phyloP scores from a whole-genome alignment of 1,140 invertebrate genomes.

The Drosophila tsacasi region DNA sequence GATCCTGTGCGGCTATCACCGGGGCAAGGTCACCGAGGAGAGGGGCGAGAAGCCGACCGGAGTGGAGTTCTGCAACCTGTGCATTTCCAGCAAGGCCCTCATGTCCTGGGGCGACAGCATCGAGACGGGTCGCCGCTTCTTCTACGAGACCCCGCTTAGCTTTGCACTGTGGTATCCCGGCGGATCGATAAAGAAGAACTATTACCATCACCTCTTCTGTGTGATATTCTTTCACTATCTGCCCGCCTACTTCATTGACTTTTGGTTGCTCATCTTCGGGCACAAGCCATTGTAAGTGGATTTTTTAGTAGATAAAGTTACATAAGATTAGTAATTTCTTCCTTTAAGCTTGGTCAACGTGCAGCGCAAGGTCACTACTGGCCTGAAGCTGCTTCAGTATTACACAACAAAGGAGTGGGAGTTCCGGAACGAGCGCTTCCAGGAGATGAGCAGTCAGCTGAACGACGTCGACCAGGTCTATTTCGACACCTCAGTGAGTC shows the following conservation, averaged over 20 bases:
- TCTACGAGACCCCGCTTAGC: slow-evolving; percentile 88
- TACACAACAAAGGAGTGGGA: slow-evolving; percentile 95
- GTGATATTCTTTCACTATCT: slow-evolving; percentile 92
- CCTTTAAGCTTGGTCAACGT: slow-evolving; percentile 88
- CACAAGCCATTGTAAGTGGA: slow-evolving; percentile 91
- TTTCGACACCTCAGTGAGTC: slow-evolving; percentile 87
- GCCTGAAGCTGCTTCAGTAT: slow-evolving; percentile 90
- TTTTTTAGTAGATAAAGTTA: neutral
- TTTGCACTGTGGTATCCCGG: slow-evolving; percentile 93
- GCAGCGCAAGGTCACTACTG: slow-evolving; percentile 88
- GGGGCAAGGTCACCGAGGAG: slow-evolving; percentile 84
- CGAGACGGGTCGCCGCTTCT: slow-evolving; percentile 88
- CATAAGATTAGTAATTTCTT: neutral
- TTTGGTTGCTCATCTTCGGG: slow-evolving; percentile 88
- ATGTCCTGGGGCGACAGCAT: slow-evolving; percentile 93
- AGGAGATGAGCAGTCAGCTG: slow-evolving; percentile 87
- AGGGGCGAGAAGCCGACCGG: slow-evolving; percentile 57
- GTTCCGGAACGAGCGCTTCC: slow-evolving; percentile 91
- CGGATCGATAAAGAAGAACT: slow-evolving; percentile 90
- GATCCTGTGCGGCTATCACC: slow-evolving; percentile 90
- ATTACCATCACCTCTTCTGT: slow-evolving; percentile 88
- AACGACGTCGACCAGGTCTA: slow-evolving; percentile 87
- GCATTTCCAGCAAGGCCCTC: slow-evolving; percentile 87
- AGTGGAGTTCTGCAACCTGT: slow-evolving; percentile 87
- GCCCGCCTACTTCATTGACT: slow-evolving; percentile 93